Evolutionary conservation across 2,797 vertebrate species (phyloP).

Genomic region (Argyrosomus regius): DNA sequence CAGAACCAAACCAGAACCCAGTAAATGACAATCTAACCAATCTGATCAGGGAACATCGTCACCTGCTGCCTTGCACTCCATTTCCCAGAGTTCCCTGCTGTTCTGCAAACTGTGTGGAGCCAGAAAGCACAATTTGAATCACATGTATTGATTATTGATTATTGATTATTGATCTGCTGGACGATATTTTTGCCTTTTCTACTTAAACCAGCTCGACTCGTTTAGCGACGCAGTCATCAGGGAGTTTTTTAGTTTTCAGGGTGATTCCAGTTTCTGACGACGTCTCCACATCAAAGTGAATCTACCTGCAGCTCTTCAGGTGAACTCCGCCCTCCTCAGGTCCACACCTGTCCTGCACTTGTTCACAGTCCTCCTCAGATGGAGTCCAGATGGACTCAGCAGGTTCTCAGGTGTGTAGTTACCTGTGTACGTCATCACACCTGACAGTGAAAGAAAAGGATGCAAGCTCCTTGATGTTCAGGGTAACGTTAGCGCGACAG

Average conservation of each 20-base stretch:
- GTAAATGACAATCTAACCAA: constrained; percentile 68
- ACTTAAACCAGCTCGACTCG: constrained; percentile 56
- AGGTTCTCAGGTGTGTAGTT: constrained; percentile 11
- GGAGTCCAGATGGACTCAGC: constrained; percentile 5
- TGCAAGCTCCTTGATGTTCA: too few relatives aligned
- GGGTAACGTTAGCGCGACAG: too few relatives aligned
- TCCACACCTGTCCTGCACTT: neutral
- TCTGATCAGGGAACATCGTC: constrained; percentile 63
- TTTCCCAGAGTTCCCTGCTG: constrained; percentile 65
- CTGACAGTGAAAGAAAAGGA: too few relatives aligned
- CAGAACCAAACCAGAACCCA: neutral
- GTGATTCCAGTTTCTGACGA: constrained; percentile 52
- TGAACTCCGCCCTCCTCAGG: neutral
- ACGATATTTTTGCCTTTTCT: constrained; percentile 45
- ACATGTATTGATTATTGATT: constrained; percentile 4
- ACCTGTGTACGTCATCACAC: neutral
- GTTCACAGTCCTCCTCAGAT: constrained; percentile 27
- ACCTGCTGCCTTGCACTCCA: constrained; percentile 69
- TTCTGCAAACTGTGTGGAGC: constrained; percentile 28
- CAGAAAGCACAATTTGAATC: constrained; percentile 65
- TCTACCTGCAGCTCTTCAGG: neutral
- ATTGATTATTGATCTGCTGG: constrained; percentile 24
- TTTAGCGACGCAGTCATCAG: constrained; percentile 51
- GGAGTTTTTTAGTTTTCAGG: constrained; percentile 41
- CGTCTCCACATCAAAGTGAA: too few relatives aligned